Evolutionary conservation across 1,140 invertebrate species (phyloP).

Genomic region (Brachionus calyciflorus): DNA sequence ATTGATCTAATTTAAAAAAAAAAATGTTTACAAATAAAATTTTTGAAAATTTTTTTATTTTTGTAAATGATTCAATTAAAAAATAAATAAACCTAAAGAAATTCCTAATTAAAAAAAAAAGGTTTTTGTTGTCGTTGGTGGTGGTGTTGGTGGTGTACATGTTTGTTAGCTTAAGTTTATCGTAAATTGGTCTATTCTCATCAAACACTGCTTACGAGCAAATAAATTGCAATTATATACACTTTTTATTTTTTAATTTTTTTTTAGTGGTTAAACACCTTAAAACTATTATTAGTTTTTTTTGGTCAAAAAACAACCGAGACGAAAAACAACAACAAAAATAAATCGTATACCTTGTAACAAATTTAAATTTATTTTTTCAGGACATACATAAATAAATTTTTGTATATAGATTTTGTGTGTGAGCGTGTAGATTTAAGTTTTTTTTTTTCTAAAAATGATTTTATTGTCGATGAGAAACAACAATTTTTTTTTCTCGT

Average conservation of each 20-base stretch:
- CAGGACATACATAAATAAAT: not conserved
- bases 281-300: slow-evolving; percentile 9
- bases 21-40: slow-evolving; percentile 30
- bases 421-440: too few relatives aligned
- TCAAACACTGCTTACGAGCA: not conserved
- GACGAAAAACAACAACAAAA: not conserved
- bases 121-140: too few relatives aligned
- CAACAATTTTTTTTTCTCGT: too few relatives aligned
- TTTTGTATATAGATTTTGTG: too few relatives aligned
- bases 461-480: too few relatives aligned
- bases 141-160: too few relatives aligned
- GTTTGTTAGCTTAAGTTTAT: too few relatives aligned
- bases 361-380: slow-evolving; percentile 1
- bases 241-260: too few relatives aligned
- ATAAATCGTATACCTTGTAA: not conserved
- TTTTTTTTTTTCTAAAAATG: too few relatives aligned
- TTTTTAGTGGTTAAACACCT: too few relatives aligned
- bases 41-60: too few relatives aligned
- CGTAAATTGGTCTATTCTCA: slow-evolving; percentile 5
- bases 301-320: slow-evolving; percentile 26
- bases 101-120: too few relatives aligned
- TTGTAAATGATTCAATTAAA: not conserved
- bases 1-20: slow-evolving; percentile 10
- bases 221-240: slow-evolving; percentile 2
- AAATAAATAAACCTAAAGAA: not conserved